Conservation (phyloP, 2,888 invertebrate species). For the Yponomeuta malinellus region DNA sequence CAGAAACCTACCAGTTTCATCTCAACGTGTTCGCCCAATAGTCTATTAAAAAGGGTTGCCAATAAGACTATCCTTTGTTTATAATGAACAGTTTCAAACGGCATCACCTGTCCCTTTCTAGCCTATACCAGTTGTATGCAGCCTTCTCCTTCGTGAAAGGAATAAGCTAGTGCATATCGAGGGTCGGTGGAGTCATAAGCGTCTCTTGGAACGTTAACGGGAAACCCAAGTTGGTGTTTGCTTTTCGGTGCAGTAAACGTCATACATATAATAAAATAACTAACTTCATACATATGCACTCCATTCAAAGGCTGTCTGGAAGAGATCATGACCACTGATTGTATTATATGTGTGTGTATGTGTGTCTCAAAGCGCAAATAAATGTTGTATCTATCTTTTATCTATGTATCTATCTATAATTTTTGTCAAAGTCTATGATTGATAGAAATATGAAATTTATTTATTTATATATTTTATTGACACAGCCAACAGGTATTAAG, state of each 20-base stretch:
- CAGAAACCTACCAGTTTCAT: constrained; percentile 29
- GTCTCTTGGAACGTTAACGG: constrained; percentile 69
- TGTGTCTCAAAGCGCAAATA: too few species aligned
- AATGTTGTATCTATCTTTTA: too few species aligned
- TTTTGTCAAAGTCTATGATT: too few species aligned
- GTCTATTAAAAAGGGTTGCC: constrained; percentile 60
- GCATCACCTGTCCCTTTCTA: constrained; percentile 36
- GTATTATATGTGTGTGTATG: too few species aligned
- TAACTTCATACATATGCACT: too few species aligned
- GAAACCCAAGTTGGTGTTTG: constrained; percentile 39
- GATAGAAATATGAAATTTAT: too few species aligned
- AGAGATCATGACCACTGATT: too few species aligned
- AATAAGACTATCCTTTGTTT: constrained; percentile 74
- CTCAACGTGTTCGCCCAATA: constrained; percentile 55
- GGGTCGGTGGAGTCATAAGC: constrained; percentile 46
- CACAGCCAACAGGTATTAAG: too few species aligned
- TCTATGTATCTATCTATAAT: too few species aligned
- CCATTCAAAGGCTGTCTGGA: too few species aligned
- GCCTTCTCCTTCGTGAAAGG: constrained; percentile 28
- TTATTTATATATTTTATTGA: too few species aligned
- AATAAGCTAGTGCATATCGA: constrained; percentile 65
- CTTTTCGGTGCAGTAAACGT: not conserved
- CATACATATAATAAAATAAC: not conserved
- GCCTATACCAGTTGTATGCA: constrained; percentile 22
- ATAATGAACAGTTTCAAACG: constrained; percentile 69